Evolutionary conservation across 2,797 vertebrate genomes (phyloP).

Genomic region (Lacerta bilineata): DNA sequence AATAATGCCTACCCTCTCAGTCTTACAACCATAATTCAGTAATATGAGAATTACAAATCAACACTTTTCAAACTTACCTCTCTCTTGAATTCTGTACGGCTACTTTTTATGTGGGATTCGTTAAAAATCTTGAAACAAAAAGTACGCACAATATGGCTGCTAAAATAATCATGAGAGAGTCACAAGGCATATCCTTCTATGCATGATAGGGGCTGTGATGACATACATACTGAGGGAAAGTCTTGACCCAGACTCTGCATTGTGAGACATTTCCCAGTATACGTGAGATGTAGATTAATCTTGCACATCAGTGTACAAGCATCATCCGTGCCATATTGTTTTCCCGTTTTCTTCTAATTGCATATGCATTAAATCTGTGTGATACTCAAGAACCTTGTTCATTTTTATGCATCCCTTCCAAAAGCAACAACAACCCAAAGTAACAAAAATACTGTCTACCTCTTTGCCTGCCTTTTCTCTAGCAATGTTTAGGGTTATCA

Average conservation of each 20-base stretch:
- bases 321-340: neutral
- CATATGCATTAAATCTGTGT: neutral
- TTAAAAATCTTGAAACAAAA: neutral
- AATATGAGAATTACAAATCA: neutral
- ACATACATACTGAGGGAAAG: neutral
- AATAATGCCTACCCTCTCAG: neutral
- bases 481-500: neutral
- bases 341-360: constrained; percentile 5
- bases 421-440: neutral
- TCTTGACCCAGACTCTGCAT: neutral
- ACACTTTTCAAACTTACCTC: neutral
- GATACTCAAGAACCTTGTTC: neutral
- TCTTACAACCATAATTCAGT: neutral
- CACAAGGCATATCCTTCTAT: neutral
- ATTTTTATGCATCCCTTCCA: neutral
- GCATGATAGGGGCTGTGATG: neutral
- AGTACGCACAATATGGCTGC: neutral
- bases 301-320: neutral
- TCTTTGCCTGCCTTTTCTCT: neutral
- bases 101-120: neutral
- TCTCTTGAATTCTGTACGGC: neutral
- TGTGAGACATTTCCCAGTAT: neutral
- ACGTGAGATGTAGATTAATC: neutral
- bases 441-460: neutral
- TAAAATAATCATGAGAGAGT: neutral